Conservation (phyloP, 1,140 invertebrate genomes). For the Bombus terrestris region DNA sequence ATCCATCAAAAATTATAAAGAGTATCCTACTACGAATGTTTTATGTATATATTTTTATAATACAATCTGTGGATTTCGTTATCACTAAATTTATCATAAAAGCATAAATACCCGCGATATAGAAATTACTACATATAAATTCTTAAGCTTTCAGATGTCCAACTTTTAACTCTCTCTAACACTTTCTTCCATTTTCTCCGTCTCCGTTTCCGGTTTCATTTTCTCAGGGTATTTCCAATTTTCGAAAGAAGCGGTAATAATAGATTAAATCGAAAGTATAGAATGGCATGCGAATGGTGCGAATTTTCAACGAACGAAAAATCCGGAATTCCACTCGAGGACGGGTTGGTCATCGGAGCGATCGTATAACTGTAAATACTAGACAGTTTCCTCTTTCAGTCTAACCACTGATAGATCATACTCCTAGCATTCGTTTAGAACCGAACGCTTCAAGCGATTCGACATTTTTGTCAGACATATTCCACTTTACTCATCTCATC, state of each 20-base stretch:
- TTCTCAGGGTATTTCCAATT: neutral
- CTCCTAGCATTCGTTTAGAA: constrained; percentile 31
- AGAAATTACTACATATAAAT: neutral
- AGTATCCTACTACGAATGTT: no score
- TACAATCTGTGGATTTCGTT: neutral
- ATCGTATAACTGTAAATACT: constrained; percentile 70
- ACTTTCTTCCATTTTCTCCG: neutral
- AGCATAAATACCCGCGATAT: neutral
- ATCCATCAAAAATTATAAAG: no score
- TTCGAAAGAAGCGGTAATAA: neutral
- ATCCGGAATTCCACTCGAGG: constrained; percentile 47
- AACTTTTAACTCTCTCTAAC: neutral
- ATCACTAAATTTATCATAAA: neutral
- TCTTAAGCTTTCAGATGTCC: neutral
- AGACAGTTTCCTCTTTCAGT: constrained; percentile 49
- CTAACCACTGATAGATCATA: constrained; percentile 55
- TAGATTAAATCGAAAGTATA: constrained; percentile 29
- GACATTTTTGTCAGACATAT: constrained; percentile 64
- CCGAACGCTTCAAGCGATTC: constrained; percentile 55
- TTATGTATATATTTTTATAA: no score
- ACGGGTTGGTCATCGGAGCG: constrained; percentile 54
- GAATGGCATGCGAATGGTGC: neutral
- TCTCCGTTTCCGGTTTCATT: neutral
- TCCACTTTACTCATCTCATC: constrained; percentile 13
- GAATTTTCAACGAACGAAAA: constrained; percentile 21